Percentiles rank a stretch among this genome's conserved stretches.
Evolutionary conservation across 64 coral and sea anemone species (phyloP).

Genomic region (Anthopleura sola): DNA sequence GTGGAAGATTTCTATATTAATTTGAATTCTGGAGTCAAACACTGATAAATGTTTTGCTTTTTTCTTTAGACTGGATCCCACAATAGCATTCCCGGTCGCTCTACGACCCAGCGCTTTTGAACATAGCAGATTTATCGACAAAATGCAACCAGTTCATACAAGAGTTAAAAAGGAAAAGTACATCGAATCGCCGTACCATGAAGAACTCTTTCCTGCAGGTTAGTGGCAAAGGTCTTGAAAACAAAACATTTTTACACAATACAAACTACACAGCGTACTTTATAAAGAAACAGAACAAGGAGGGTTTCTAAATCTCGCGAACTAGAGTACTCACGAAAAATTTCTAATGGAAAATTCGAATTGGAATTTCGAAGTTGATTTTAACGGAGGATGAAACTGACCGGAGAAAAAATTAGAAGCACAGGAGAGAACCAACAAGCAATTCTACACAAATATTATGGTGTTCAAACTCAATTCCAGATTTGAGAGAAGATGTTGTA

Average conservation of each 20-base stretch:
- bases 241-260: neutral
- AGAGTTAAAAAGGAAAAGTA: conserved; percentile 81
- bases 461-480: too few species aligned
- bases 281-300: too few species aligned
- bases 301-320: too few species aligned
- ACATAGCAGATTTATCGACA: conserved; percentile 85
- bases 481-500: neutral
- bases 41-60: neutral
- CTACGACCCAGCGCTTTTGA: conserved; percentile 78
- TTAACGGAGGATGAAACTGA: too few species aligned
- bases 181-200: conserved; percentile 40
- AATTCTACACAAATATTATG: too few species aligned
- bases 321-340: too few species aligned
- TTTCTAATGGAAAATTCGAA: too few species aligned
- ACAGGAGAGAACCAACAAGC: too few species aligned
- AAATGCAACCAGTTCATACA: conserved; percentile 72
- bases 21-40: neutral
- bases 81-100: conserved; percentile 76
- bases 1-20: neutral
- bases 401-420: too few species aligned
- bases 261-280: neutral
- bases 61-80: conserved; percentile 70
- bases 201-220: conserved; percentile 68
- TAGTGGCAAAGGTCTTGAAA: conserved; percentile 12
- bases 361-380: too few species aligned